A percentile compares a stretch with the other conserved stretches of the same genome.
Conservation (phyloP, 2,888 invertebrate genomes). For the Platycheirus rosarum region DNA sequence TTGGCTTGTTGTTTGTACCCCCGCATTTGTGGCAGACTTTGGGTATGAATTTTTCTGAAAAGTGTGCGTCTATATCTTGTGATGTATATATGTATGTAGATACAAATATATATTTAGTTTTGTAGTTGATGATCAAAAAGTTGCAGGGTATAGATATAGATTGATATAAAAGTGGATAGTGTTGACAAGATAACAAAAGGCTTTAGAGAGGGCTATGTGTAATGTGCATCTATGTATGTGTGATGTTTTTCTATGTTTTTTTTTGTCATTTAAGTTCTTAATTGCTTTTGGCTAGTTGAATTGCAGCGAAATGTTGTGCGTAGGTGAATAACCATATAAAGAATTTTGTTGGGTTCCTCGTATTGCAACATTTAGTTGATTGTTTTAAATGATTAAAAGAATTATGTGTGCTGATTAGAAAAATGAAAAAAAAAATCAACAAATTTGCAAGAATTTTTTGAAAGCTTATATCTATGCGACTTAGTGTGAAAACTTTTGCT, state of each 20-base stretch:
- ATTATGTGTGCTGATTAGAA: too few relatives aligned
- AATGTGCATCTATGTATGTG: too few relatives aligned
- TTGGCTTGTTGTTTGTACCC: conserved; percentile 32
- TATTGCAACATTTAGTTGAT: too few relatives aligned
- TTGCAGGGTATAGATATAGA: conserved; percentile 25
- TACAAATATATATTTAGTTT: not conserved
- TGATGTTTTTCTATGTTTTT: not conserved
- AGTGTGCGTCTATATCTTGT: conserved; percentile 41
- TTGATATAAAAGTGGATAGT: conserved; percentile 47
- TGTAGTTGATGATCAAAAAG: conserved; percentile 19
- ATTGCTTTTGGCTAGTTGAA: conserved; percentile 26
- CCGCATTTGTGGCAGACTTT: conserved; percentile 47
- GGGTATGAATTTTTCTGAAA: conserved; percentile 37
- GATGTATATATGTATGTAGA: not conserved
- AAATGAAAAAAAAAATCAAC: too few relatives aligned
- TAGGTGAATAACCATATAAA: conserved; percentile 56
- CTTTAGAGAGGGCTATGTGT: conserved; percentile 9
- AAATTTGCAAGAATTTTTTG: too few relatives aligned
- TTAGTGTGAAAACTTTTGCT: too few relatives aligned
- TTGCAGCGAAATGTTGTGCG: conserved; percentile 27
- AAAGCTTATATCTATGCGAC: too few relatives aligned
- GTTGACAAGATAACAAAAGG: conserved; percentile 55
- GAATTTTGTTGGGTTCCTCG: not conserved
- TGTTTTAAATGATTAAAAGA: too few relatives aligned
- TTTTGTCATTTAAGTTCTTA: conserved; percentile 11